phyloP scores from a whole-genome alignment of 2,888 invertebrate species.

The Acleris cristana region DNA sequence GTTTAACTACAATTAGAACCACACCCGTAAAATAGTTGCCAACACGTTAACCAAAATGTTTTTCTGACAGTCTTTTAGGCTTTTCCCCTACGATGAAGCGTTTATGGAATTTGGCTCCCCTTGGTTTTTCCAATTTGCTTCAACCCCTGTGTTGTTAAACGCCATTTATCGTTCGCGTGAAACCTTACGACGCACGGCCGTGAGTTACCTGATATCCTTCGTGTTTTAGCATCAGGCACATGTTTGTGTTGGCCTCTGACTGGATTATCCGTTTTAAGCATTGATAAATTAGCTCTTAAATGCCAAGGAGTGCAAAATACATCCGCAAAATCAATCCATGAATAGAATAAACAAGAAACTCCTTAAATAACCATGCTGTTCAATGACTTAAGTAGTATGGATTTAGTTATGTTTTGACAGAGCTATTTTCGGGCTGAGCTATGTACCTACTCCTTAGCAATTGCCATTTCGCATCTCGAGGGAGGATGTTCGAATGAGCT shows the following conservation, averaged over 20 bases:
- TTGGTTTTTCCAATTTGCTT: constrained; percentile 45
- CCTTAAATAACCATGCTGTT: no score
- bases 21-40: neutral
- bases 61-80: constrained; percentile 42
- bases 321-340: neutral
- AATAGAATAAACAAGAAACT: neutral
- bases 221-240: constrained; percentile 30
- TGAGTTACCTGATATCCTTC: constrained; percentile 33
- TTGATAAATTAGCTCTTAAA: neutral
- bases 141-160: constrained; percentile 43
- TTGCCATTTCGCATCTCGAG: constrained; percentile 39
- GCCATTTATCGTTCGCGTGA: constrained; percentile 34
- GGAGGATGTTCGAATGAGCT: constrained; percentile 51
- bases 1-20: no score
- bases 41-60: neutral
- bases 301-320: neutral
- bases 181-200: constrained; percentile 28
- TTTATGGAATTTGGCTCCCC: constrained; percentile 51
- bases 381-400: no score
- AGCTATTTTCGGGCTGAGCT: no score
- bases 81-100: constrained; percentile 46
- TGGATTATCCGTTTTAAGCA: constrained; percentile 25
- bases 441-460: neutral
- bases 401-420: no score
- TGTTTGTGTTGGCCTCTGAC: constrained; percentile 33